Evolutionary conservation across 2,113 vertebrate species (phyloP).

Genomic region (Microcebus ravelobensis): DNA sequence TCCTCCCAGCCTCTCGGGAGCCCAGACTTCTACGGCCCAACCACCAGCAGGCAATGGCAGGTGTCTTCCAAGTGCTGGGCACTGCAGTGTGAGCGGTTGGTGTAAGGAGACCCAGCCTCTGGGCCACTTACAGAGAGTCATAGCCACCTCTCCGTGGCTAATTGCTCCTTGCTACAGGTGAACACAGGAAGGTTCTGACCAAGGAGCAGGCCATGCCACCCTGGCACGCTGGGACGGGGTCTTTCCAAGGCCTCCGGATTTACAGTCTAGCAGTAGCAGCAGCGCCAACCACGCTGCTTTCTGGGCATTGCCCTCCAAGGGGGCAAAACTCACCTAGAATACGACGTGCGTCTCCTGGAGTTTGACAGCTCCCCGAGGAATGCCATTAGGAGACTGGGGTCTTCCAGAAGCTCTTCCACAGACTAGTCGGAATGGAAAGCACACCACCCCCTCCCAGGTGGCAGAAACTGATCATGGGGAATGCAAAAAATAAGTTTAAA

Average conservation of each 20-base stretch:
- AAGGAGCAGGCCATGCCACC: background rate
- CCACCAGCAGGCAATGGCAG: background rate
- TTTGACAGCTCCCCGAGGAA: background rate
- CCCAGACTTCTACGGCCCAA: background rate
- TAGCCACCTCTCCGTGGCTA: background rate
- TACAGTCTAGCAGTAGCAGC: background rate
- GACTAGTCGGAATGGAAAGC: background rate
- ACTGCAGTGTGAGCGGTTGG: rapidly evolving
- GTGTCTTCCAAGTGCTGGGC: rapidly evolving
- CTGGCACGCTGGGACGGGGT: rapidly evolving
- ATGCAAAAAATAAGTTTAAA: background rate
- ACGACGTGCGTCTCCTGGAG: background rate
- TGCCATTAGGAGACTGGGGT: background rate
- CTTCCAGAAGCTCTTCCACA: background rate
- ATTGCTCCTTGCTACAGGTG: background rate
- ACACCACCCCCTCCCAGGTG: background rate
- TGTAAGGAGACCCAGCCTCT: background rate
- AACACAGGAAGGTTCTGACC: background rate
- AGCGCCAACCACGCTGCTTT: rapidly evolving
- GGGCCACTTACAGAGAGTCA: background rate
- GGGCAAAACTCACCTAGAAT: background rate
- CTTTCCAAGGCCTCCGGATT: background rate
- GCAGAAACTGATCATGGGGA: background rate
- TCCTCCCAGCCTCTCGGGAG: background rate
- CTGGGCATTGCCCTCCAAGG: background rate